Evolutionary conservation across 2,797 vertebrate genomes (phyloP).

Genomic region (Coregonus ussuriensis): DNA sequence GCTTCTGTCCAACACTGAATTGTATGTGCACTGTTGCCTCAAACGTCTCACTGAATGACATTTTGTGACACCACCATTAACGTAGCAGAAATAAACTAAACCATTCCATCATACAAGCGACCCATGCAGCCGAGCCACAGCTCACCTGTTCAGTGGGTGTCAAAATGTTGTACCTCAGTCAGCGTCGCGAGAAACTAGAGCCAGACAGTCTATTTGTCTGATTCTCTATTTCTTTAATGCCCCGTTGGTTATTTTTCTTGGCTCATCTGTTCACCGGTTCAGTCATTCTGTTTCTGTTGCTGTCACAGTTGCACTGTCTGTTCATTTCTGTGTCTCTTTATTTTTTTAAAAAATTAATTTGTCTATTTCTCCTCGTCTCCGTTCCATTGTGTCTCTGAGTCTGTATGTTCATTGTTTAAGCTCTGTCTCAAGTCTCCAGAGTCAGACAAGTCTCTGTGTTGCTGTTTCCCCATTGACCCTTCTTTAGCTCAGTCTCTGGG

Average conservation of each 20-base stretch:
- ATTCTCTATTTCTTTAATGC: not conserved
- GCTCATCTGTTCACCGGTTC: conserved; percentile 1
- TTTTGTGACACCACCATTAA: conserved; percentile 47
- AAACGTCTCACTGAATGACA: conserved; percentile 56
- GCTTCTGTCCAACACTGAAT: conserved; percentile 54
- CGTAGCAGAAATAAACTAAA: conserved; percentile 43
- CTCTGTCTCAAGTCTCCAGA: not conserved
- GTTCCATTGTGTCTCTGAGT: not conserved
- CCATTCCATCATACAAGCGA: conserved; percentile 38
- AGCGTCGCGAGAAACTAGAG: conserved; percentile 30
- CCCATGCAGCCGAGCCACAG: conserved; percentile 51
- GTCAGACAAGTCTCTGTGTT: not conserved
- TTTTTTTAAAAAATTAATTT: not conserved
- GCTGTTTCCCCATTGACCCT: not conserved
- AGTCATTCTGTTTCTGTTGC: not conserved
- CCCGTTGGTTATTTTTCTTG: not conserved
- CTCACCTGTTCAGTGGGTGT: conserved; percentile 15
- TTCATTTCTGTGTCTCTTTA: not conserved
- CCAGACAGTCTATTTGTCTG: conserved; percentile 7
- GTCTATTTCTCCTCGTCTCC: not conserved
- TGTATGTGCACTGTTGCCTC: conserved; percentile 63
- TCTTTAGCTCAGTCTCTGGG: conserved; percentile 69
- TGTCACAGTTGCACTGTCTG: not conserved
- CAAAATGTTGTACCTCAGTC: conserved; percentile 16
- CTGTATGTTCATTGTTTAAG: not conserved